phyloP scores from a whole-genome alignment of 2,888 invertebrate species.

The Catocala fraxini region DNA sequence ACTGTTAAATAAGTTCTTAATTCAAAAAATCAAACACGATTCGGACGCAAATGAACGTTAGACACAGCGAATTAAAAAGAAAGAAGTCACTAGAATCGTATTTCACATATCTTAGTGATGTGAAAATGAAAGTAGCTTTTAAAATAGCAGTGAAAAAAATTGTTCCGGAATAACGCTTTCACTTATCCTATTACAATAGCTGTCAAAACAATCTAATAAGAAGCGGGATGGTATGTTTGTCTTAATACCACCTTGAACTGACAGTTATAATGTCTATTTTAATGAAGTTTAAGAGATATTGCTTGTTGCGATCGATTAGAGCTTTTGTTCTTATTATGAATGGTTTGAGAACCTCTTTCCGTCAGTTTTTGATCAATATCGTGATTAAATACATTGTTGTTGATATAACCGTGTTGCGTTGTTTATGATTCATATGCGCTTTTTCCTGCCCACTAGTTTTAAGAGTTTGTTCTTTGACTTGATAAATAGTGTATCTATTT shows the following conservation, averaged over 20 bases:
- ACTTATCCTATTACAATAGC: conserved; percentile 35
- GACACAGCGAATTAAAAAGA: conserved; percentile 29
- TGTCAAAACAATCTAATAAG: conserved; percentile 46
- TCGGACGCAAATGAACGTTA: conserved; percentile 33
- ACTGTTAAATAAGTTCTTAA: conserved; percentile 17
- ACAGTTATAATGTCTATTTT: conserved; percentile 27
- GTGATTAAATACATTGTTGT: conserved; percentile 23
- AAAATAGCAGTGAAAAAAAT: conserved; percentile 31
- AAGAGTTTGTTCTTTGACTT: too few species aligned
- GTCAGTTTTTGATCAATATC: conserved; percentile 35
- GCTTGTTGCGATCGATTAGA: conserved; percentile 11
- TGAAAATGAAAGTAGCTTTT: conserved; percentile 45
- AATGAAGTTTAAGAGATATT: conserved; percentile 28
- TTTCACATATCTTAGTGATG: conserved; percentile 38
- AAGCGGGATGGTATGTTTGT: conserved; percentile 29
- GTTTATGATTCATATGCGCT: too few species aligned
- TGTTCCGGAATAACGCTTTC: conserved; percentile 35
- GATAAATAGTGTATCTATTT: too few species aligned
- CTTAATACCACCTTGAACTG: conserved; percentile 29
- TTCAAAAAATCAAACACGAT: conserved; percentile 31
- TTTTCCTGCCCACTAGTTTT: too few species aligned
- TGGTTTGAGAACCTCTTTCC: conserved; percentile 26
- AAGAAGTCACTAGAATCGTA: conserved; percentile 45
- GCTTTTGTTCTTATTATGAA: conserved; percentile 16
- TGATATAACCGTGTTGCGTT: background rate